Base-by-base conservation (phyloP, 2,797 vertebrate genomes). In the Pipistrellus nathusii region DNA sequence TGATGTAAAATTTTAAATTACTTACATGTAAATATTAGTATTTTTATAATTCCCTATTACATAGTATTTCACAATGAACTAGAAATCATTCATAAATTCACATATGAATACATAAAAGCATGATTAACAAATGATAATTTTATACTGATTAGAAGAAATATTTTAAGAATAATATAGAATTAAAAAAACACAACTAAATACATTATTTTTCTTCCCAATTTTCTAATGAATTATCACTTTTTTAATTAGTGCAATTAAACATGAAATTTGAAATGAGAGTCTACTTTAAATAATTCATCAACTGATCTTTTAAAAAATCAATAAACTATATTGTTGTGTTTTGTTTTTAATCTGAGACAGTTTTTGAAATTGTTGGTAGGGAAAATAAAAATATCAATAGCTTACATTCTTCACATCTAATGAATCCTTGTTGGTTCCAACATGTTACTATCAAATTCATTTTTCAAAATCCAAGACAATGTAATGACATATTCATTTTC, bases 401-500 rank as follows among this genome's bases (percentile, higher is more conserved):
- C 1, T 82, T 53, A 38, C 15, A 38, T 78, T 72, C 5, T 66
- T 82, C 4, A 11, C 38, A 66, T 57, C 32, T 66, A 14, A 48
- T 66, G 38, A 73, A 48, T 12, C n/a, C 27, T 11, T 30, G 3
- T 23, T 75, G 23, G 59, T 59, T 68, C 38, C 23, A 80, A 76
- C 32, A 72, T 17, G 18, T 59, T 5, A 53, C 23, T 78, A 38
- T 2, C 13, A 72, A 72, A 62, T 48, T 55, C 2, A 25, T 72
- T 68, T 41, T 91, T 86, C n/a, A n/a, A 69, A 82, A 73, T 76
- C 38, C 15, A 82, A 69, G 21, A 69, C 75, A 82, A 94, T 27
- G 1, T 27, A 87, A 59, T 15, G 20, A 8, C 59, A 59, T 59
- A 59, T 48, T 76, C 81, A 46, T 55, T 81, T 64, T 72, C 18